A percentile compares a stretch with the other conserved stretches of the same genome.
phyloP scores from a whole-genome alignment of 2,113 vertebrate genomes.

The Phyllopteryx taeniolatus region DNA sequence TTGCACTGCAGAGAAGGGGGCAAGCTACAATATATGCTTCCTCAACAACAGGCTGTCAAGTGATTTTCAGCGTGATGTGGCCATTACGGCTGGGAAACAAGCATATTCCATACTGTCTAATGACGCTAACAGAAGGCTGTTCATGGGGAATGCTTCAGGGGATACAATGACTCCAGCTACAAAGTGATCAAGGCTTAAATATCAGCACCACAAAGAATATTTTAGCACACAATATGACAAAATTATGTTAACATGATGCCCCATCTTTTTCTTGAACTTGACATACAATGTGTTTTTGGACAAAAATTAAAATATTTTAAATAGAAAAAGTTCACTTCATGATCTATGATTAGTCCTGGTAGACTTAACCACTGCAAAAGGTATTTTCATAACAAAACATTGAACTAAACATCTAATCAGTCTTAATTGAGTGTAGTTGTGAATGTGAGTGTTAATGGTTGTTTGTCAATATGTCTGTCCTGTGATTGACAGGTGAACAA shows the following conservation, averaged over 20 bases:
- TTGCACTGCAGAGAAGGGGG: conserved; percentile 24
- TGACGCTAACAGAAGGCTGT: conserved; percentile 38
- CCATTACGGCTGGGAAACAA: conserved; percentile 42
- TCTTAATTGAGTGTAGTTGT: not conserved
- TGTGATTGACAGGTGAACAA: not conserved
- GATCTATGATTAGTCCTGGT: not conserved
- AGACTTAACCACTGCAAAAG: not conserved
- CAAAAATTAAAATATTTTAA: not conserved
- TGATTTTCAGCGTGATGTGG: conserved; percentile 44
- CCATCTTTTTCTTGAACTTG: not conserved
- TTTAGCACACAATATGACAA: not conserved
- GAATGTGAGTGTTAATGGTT: not conserved
- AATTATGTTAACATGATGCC: not conserved
- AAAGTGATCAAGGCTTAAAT: conserved; percentile 22
- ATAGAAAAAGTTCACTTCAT: not conserved
- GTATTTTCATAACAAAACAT: not conserved
- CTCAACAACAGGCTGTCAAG: conserved; percentile 36
- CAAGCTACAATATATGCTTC: conserved; percentile 23
- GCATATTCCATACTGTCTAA: conserved; percentile 38
- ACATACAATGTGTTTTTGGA: not conserved
- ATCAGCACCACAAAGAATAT: conserved; percentile 6
- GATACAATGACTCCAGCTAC: conserved; percentile 19
- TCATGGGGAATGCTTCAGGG: conserved; percentile 23
- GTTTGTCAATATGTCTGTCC: not conserved
- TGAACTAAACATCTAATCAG: not conserved